These are phyloP conservation scores for Actinia tenebrosa DNA, from an alignment of 64 coral and sea anemone genomes.

Conservation along the genomic window DNA sequence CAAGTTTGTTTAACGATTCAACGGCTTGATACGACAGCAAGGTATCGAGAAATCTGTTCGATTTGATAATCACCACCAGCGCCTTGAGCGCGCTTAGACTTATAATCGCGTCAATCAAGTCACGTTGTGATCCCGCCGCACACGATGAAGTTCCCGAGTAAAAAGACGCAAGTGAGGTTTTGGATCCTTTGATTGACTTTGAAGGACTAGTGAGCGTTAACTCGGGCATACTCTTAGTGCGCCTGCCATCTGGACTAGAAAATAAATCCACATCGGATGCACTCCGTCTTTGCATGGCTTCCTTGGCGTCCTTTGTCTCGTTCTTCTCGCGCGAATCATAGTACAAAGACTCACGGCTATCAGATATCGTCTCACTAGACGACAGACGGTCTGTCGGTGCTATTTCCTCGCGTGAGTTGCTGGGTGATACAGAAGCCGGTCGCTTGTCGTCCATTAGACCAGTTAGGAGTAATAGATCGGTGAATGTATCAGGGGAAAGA, in stretches of 20 bases:
- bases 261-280: constrained; percentile 2
- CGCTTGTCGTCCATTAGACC: constrained; percentile 35
- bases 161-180: neutral
- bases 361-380: neutral
- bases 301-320: constrained; percentile 1
- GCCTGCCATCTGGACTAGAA: neutral
- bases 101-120: constrained; percentile 7
- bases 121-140: neutral
- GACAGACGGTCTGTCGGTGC: neutral
- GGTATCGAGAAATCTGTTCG: neutral
- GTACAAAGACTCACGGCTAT: neutral
- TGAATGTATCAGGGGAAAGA: constrained; percentile 46
- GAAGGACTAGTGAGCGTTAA: constrained; percentile 1
- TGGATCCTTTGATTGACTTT: constrained; percentile 14
- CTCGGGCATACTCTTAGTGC: constrained; percentile 14
- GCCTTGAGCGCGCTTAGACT: constrained; percentile 24
- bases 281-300: neutral
- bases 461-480: constrained; percentile 62
- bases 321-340: constrained; percentile 5
- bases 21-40: constrained; percentile 8
- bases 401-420: neutral
- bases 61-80: constrained; percentile 5
- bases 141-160: constrained; percentile 4
- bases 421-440: neutral
- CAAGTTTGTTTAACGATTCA: neutral